Conservation (phyloP, 2,113 vertebrate genomes). For the Variabilichromis moorii region DNA sequence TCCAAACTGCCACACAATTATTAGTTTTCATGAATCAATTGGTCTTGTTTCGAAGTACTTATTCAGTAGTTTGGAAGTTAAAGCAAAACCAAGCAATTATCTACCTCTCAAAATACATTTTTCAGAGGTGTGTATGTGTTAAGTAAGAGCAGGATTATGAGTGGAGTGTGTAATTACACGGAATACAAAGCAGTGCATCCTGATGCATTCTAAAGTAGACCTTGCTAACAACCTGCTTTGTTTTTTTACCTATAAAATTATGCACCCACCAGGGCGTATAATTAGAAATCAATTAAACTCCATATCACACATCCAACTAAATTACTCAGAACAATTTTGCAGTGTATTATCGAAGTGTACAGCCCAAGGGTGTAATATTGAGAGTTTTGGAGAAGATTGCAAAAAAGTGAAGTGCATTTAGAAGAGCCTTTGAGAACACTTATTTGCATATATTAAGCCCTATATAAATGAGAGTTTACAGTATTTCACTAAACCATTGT, state of each 20-base stretch:
- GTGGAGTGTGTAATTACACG: constrained; percentile 38
- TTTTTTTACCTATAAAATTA: constrained; percentile 35
- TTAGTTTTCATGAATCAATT: not conserved
- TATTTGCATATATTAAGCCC: not conserved
- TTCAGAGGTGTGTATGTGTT: constrained; percentile 9
- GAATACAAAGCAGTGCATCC: constrained; percentile 30
- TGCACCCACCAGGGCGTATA: constrained; percentile 4
- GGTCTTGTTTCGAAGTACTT: not conserved
- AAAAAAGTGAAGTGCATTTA: not conserved
- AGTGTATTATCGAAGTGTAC: not conserved
- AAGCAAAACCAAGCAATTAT: constrained; percentile 8
- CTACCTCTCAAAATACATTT: not conserved
- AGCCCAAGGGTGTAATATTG: not conserved
- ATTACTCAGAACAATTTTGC: not conserved
- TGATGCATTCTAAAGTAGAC: constrained; percentile 27
- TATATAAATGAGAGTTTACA: not conserved
- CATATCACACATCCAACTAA: constrained; percentile 21
- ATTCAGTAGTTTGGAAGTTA: not conserved
- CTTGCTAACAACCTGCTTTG: constrained; percentile 29
- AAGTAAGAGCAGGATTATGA: not conserved
- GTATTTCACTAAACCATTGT: not conserved
- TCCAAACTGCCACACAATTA: not conserved
- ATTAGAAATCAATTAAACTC: constrained; percentile 57
- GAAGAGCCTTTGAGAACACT: not conserved
- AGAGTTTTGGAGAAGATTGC: not conserved